phyloP scores from a whole-genome alignment of 2,113 vertebrate species.

The Heloderma charlesbogerti region DNA sequence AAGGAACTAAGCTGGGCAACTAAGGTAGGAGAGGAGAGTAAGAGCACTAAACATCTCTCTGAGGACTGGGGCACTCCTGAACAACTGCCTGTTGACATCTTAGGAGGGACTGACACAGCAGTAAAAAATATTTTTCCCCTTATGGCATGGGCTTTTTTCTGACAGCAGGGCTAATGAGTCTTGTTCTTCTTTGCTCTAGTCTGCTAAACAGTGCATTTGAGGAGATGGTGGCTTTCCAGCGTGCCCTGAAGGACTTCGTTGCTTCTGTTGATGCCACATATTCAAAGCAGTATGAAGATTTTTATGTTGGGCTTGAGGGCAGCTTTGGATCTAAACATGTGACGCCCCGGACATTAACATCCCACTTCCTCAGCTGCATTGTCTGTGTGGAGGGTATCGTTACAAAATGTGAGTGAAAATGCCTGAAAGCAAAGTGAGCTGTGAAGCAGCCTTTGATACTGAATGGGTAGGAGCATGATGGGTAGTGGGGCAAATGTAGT shows the following conservation, averaged over 20 bases:
- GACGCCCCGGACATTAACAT: conserved; percentile 91
- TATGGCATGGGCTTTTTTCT: fast-evolving
- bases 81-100: neutral
- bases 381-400: conserved; percentile 98
- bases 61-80: neutral
- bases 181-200: conserved; percentile 68
- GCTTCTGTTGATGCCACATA: conserved; percentile 93
- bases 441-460: neutral
- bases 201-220: conserved; percentile 91
- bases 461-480: neutral
- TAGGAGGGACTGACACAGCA: neutral
- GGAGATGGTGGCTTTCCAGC: conserved; percentile 93
- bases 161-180: neutral
- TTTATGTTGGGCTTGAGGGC: conserved; percentile 93
- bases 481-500: neutral
- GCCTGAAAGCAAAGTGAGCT: fast-evolving
- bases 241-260: conserved; percentile 91
- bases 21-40: neutral
- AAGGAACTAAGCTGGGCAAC: neutral
- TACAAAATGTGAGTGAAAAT: conserved; percentile 89
- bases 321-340: conserved; percentile 96
- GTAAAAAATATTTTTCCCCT: neutral
- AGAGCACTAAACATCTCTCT: neutral
- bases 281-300: conserved; percentile 95
- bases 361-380: conserved; percentile 90